Evolutionary conservation across 2,888 invertebrate genomes (phyloP), one percentile per base, ranked within the genome.

Genomic region (Lasius platythorax): DNA sequence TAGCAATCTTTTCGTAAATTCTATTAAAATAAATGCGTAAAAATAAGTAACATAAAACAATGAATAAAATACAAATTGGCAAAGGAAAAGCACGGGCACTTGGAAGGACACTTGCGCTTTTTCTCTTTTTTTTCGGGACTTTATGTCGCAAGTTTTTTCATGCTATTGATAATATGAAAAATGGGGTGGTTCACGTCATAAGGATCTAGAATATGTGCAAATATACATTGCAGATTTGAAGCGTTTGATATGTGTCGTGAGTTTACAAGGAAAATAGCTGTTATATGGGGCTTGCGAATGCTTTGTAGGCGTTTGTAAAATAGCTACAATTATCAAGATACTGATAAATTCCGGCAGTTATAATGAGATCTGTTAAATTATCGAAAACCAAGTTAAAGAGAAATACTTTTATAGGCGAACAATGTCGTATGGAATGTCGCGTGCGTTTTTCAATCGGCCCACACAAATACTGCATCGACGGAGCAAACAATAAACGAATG

Each of bases 361-460:
- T 28, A 78, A 28, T 86, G 87, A 88, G 84, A 90, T 88, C 83
- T 76, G 70, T 56, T 67, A 73, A 83, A 85, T 78, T 68, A 85
- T 63, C 37, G 74, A 40, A 81, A 33, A 68, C 23, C 28, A 64
- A 33, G 5, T 23, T 43, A 64, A 73, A 66, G 40, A 9, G 63
- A 43, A 76, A 84, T 43, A 78, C 33, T 66, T 88, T 82, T 67
- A 56, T 37, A 82, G 15, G 37, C 50, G 68, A 82, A 81, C 87
- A 91, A 91, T 88, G 88, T 89, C 79, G 64, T 81, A 73, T 88
- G 91, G 91, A 92, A 92, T 91, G 92, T 91, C 87, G 70, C 82
- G 84, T 86, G 70, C 81, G 83, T 86, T 89, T 82, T 81, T 23
- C 74, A 37, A 76, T 53, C 75, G 78, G 76, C 58, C 76, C 74